Evolutionary conservation across 2,797 vertebrate genomes (phyloP).

Genomic region (Chelidonichthys spinosus): DNA sequence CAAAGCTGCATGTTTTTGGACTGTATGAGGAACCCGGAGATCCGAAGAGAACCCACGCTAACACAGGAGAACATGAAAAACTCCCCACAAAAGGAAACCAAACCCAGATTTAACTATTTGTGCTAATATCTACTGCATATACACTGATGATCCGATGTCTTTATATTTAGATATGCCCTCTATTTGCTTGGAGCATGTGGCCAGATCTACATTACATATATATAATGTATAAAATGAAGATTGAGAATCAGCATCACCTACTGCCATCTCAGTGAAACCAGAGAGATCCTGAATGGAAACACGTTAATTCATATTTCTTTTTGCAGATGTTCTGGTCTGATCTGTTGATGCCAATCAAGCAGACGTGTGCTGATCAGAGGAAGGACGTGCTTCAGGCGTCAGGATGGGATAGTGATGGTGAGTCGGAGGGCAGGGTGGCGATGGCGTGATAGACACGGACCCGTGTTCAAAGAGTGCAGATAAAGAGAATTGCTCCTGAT

Average conservation of each 20-base stretch:
- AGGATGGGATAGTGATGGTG: conserved; percentile 37
- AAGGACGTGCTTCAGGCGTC: conserved; percentile 16
- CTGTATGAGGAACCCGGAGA: too few species aligned
- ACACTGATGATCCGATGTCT: too few species aligned
- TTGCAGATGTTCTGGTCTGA: neutral
- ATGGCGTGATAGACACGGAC: conserved; percentile 50
- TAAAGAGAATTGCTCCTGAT: conserved; percentile 59
- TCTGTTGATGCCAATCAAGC: neutral
- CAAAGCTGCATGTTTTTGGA: too few species aligned
- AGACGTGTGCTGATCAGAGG: neutral
- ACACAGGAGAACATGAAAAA: too few species aligned
- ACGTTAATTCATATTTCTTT: neutral
- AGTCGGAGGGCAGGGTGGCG: conserved; percentile 62
- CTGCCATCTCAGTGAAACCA: neutral
- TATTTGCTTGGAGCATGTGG: too few species aligned
- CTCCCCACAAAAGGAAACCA: too few species aligned
- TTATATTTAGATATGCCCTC: too few species aligned
- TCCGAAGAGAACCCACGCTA: too few species aligned
- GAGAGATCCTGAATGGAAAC: neutral
- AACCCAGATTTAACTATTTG: too few species aligned
- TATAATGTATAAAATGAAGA: too few species aligned
- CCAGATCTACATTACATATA: too few species aligned
- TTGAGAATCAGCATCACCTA: neutral
- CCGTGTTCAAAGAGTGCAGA: conserved; percentile 57
- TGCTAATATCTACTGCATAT: too few species aligned